A percentile compares a stretch with the other conserved stretches of the same genome.
phyloP scores from a whole-genome alignment of 2,888 invertebrate genomes.

The Yponomeuta evonymella region DNA sequence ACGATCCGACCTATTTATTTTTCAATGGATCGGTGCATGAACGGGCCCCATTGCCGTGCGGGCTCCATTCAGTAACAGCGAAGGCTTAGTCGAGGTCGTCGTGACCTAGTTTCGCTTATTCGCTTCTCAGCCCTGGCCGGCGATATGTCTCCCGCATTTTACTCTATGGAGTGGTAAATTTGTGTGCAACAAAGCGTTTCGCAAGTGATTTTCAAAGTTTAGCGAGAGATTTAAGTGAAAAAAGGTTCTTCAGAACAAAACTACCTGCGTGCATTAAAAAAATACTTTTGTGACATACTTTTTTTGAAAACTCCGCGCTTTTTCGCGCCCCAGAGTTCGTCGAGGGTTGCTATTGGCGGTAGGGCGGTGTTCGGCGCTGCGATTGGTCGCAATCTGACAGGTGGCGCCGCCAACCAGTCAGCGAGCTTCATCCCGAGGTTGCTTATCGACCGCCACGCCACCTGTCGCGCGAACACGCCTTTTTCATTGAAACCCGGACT shows the following conservation, averaged over 20 bases:
- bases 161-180: not conserved
- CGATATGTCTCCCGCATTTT: conserved; percentile 16
- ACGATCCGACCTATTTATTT: conserved; percentile 74
- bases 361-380: conserved; percentile 15
- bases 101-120: conserved; percentile 56
- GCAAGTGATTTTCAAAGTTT: not conserved
- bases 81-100: conserved; percentile 52
- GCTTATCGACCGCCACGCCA: conserved; percentile 57
- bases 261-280: conserved; percentile 23
- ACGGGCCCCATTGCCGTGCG: conserved; percentile 62
- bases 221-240: not conserved
- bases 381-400: conserved; percentile 43
- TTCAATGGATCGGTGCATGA: conserved; percentile 70
- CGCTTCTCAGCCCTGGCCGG: conserved; percentile 24
- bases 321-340: not conserved
- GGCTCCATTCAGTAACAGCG: conserved; percentile 68
- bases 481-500: conserved; percentile 27
- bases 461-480: conserved; percentile 27
- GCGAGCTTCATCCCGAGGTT: conserved; percentile 29
- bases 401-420: conserved; percentile 42
- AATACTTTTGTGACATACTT: conserved; percentile 13
- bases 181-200: not conserved
- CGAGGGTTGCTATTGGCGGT: conserved; percentile 10
- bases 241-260: not conserved
- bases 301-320: conserved; percentile 14